Percentiles rank a stretch among this genome's conserved stretches.
phyloP scores from a whole-genome alignment of 1,140 invertebrate genomes.

The Zaprionus nigranus region DNA sequence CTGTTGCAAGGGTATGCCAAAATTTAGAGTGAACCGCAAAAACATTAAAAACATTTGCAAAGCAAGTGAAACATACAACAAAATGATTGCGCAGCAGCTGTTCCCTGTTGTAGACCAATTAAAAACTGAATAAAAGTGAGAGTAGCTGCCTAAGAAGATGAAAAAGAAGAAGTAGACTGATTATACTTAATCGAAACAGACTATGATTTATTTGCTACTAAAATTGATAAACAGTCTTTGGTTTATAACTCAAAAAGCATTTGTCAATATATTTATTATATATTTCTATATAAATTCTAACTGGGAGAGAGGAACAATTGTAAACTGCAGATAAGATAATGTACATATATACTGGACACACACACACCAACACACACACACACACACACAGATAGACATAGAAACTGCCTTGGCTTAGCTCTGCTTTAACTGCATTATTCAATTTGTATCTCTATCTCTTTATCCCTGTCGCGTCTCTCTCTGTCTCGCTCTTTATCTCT shows the following conservation, averaged over 20 bases:
- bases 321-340: conserved; percentile 54
- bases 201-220: background rate
- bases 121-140: conserved; percentile 27
- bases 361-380: background rate
- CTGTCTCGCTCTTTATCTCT: conserved; percentile 8
- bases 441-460: conserved; percentile 6
- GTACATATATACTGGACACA: conserved; percentile 8
- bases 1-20: background rate
- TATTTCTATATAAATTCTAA: background rate
- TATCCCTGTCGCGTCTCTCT: conserved; percentile 11
- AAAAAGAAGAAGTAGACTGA: background rate
- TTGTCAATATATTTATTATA: conserved; percentile 3
- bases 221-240: conserved; percentile 4
- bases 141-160: background rate
- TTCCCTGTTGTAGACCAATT: background rate
- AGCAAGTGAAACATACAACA: conserved; percentile 18
- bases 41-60: conserved; percentile 25
- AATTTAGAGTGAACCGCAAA: background rate
- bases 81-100: conserved; percentile 21
- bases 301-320: conserved; percentile 1
- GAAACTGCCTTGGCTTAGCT: background rate
- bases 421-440: conserved; percentile 8
- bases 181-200: background rate
- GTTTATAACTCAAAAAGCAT: background rate
- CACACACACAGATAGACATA: conserved; percentile 7